Conservation (phyloP, 2,797 vertebrate genomes). For the Gouania willdenowi region DNA sequence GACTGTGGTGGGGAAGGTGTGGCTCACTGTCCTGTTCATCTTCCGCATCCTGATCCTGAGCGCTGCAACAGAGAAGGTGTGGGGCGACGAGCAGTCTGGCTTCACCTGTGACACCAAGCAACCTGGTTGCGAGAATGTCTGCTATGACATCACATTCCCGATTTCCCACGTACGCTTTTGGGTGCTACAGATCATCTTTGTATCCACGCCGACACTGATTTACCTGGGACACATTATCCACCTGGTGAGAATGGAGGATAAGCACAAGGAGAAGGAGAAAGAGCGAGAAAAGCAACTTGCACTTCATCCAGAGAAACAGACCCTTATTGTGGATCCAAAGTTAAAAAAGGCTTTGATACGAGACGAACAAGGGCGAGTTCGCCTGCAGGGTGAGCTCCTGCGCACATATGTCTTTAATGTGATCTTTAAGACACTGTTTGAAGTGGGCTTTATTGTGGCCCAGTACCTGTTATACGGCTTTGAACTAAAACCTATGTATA, state of each 20-base stretch:
- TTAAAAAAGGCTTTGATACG: slow-evolving; percentile 46
- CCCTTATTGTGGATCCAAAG: slow-evolving; percentile 41
- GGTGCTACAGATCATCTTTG: slow-evolving; percentile 90
- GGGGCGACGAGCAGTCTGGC: slow-evolving; percentile 84
- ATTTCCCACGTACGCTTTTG: slow-evolving; percentile 89
- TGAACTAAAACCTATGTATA: slow-evolving; percentile 83
- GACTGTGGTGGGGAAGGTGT: slow-evolving; percentile 85
- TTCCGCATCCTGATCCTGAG: slow-evolving; percentile 86
- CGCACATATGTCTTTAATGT: slow-evolving; percentile 83
- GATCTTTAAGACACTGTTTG: slow-evolving; percentile 84
- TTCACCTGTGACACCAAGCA: slow-evolving; percentile 89
- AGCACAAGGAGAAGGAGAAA: slow-evolving; percentile 60
- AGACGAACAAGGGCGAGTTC: slow-evolving; percentile 69
- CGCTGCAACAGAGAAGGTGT: slow-evolving; percentile 83
- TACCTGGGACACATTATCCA: slow-evolving; percentile 88
- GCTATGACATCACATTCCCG: slow-evolving; percentile 87
- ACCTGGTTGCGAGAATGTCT: slow-evolving; percentile 86
- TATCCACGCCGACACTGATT: slow-evolving; percentile 84
- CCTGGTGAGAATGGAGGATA: slow-evolving; percentile 82
- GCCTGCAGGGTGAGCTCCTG: slow-evolving; percentile 78
- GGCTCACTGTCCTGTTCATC: slow-evolving; percentile 86
- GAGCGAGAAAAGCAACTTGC: slow-evolving; percentile 12
- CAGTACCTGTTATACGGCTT: slow-evolving; percentile 85
- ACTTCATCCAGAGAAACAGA: slow-evolving; percentile 33
- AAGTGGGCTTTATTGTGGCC: slow-evolving; percentile 84